Percentiles rank a stretch among this genome's conserved stretches.
Conservation (phyloP, 1,140 invertebrate species). For the Drusus annulatus region DNA sequence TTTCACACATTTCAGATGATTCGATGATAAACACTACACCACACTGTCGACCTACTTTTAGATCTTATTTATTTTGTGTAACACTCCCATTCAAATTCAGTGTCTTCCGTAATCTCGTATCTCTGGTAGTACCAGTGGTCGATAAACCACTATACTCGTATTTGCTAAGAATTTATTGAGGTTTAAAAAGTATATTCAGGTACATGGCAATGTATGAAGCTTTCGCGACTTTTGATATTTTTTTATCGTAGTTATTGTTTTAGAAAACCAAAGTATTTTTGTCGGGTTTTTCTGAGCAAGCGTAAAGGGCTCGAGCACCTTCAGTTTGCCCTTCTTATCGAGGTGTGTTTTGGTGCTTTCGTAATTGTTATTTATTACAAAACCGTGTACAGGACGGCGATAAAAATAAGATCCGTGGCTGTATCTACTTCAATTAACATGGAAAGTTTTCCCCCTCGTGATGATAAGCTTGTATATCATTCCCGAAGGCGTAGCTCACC, state of each 20-base stretch:
- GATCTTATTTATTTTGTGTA: constrained; percentile 36
- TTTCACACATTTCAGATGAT: background rate
- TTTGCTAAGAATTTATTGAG: too few relatives aligned
- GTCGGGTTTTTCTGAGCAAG: background rate
- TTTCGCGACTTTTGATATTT: too few relatives aligned
- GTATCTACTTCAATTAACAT: constrained; percentile 52
- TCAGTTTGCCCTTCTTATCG: constrained; percentile 11
- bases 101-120: constrained; percentile 35
- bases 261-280: background rate
- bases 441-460: constrained; percentile 55
- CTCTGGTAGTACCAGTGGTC: background rate
- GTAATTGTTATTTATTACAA: constrained; percentile 58
- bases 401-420: constrained; percentile 49
- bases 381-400: constrained; percentile 47
- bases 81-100: constrained; percentile 15
- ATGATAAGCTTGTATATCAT: constrained; percentile 51
- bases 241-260: too few relatives aligned
- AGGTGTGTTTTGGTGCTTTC: constrained; percentile 38
- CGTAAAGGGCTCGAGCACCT: background rate
- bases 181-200: too few relatives aligned
- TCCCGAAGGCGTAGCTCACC: constrained; percentile 16
- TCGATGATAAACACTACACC: background rate
- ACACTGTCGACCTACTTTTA: constrained; percentile 23
- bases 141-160: background rate
- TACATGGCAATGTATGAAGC: too few relatives aligned